Conservation (phyloP, 2,888 invertebrate species). For the Eupeodes luniger region DNA sequence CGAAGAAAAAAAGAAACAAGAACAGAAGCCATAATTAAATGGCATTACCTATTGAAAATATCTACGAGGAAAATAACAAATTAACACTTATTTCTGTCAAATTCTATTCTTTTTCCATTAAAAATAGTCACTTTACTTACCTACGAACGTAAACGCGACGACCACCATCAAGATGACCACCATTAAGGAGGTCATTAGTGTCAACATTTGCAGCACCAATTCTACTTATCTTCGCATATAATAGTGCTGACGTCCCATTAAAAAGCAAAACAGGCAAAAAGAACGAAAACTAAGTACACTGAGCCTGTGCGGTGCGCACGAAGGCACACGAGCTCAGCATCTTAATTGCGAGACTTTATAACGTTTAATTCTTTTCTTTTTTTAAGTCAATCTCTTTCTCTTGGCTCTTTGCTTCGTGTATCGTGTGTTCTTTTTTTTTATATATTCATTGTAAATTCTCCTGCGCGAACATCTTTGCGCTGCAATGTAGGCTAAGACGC, state of each 20-base stretch:
- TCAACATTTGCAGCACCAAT: conserved; percentile 61
- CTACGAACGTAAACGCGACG: not conserved
- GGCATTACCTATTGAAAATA: not conserved
- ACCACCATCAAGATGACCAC: conserved; percentile 47
- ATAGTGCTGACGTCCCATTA: conserved; percentile 60
- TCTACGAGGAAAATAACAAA: not conserved
- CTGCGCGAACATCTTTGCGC: conserved; percentile 14
- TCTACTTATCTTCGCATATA: conserved; percentile 55
- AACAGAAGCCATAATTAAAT: too few relatives aligned
- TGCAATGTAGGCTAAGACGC: conserved; percentile 59
- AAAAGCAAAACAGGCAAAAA: conserved; percentile 1
- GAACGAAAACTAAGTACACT: not conserved
- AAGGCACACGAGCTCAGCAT: conserved; percentile 73
- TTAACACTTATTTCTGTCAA: conserved; percentile 18
- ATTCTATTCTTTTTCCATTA: conserved; percentile 32
- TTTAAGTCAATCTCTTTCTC: conserved; percentile 4
- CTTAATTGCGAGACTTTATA: conserved; percentile 70
- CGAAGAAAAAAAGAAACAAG: too few relatives aligned
- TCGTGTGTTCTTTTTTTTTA: not conserved
- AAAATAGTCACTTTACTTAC: conserved; percentile 21
- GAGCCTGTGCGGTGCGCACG: conserved; percentile 16
- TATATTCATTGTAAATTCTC: not conserved
- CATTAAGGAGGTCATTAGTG: conserved; percentile 71
- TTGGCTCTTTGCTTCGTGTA: not conserved
- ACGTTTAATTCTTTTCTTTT: conserved; percentile 52